Evolutionary conservation across 2,113 vertebrate genomes (phyloP), one percentile per base, ranked within the genome.

Genomic region (Centropus unirufus): DNA sequence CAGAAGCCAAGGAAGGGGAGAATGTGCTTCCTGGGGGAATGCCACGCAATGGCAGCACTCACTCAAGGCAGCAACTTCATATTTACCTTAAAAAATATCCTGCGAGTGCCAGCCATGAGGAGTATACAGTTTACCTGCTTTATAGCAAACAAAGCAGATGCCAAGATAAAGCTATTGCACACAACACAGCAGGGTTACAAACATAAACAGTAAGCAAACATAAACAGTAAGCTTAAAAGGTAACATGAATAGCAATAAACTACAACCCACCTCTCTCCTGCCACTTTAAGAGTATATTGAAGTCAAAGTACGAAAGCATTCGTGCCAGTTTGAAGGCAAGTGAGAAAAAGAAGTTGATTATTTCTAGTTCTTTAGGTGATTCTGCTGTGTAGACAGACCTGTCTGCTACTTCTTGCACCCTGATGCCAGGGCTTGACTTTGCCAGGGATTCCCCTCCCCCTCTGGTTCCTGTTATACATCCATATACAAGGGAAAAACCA

Each of bases 111-210:
- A 91, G 82, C 52, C 2, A 8, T 3, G 16, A 73, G 83, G 79
- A 89, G 89, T 83, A 96, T 20, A 72, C 10, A 77, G 90, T 55
- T 91, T 61, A 94, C 77, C 77, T 80, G 73, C 62, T 92, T 85
- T 82, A 92, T 63, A 91, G 82, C 76, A 94, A 96, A 91, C 79
- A 95, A 92, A 96, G 91, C 82, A 83, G 76, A 47, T 96, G 93
- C 90, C 97, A 94, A 97, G 90, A 94, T 81, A 93, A 96, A 95
- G 82, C 79, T 79, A 84, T 42, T 70, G 61, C 57, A n/a, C 10
- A 6, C 79, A 93, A 61, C 54, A 34, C 82, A 87, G 87, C n/a
- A 87, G 73, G 66, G 75, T 62, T 90, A 92, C 55, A 77, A 62
- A 86, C 0, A 3, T 26, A 58, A 36, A 93, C n/a, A n/a, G n/a